Evolutionary conservation across 2,113 vertebrate species (phyloP).

Genomic region (Sapayoa aenigma): DNA sequence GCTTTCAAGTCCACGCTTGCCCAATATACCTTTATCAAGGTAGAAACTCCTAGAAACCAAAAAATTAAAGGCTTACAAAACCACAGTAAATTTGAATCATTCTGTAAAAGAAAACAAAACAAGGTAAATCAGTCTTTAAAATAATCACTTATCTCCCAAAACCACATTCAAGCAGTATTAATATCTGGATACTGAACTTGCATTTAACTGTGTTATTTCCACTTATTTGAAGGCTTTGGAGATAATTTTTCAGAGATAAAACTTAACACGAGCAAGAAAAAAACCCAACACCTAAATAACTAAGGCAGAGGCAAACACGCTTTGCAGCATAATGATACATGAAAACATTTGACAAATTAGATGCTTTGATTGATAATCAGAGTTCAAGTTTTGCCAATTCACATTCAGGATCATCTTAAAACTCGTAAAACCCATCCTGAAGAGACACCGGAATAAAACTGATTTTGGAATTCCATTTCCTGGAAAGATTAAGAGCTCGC

Average conservation of each 20-base stretch:
- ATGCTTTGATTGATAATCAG: not conserved
- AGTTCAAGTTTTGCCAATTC: not conserved
- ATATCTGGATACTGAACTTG: not conserved
- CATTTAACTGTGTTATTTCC: not conserved
- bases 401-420: not conserved
- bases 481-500: not conserved
- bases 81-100: not conserved
- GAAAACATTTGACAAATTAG: not conserved
- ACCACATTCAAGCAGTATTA: not conserved
- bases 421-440: not conserved
- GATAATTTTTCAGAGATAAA: not conserved
- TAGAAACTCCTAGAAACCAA: slow-evolving; percentile 46
- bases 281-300: not conserved
- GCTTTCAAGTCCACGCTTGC: not conserved
- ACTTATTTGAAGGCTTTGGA: not conserved
- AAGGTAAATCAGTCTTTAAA: not conserved
- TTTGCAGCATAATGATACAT: not conserved
- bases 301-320: not conserved
- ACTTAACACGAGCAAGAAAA: not conserved
- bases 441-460: not conserved
- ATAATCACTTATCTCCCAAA: not conserved
- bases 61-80: not conserved
- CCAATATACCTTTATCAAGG: slow-evolving; percentile 16
- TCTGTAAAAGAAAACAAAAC: not conserved
- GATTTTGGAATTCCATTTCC: not conserved